phyloP scores from a whole-genome alignment of 2,113 vertebrate species.

The Hippopotamus amphibius region DNA sequence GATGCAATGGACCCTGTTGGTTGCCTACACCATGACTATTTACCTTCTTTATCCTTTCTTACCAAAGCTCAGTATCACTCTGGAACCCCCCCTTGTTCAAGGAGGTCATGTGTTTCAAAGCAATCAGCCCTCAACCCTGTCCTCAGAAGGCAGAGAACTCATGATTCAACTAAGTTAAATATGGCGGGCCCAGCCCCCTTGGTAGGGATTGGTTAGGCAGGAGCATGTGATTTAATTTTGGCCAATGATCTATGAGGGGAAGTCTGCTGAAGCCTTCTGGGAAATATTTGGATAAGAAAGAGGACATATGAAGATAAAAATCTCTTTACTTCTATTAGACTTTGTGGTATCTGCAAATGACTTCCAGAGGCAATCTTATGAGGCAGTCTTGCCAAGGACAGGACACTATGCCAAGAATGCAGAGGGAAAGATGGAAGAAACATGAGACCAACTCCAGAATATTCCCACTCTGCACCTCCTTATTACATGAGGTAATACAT shows the following conservation, averaged over 20 bases:
- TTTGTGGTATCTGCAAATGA: conserved; percentile 44
- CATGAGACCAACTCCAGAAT: neutral
- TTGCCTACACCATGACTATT: conserved; percentile 5
- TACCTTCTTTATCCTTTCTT: conserved; percentile 1
- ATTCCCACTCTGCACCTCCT: neutral
- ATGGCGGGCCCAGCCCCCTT: neutral
- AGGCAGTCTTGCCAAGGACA: neutral
- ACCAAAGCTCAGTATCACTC: neutral
- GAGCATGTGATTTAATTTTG: conserved; percentile 8
- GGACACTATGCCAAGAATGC: neutral
- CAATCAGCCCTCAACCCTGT: neutral
- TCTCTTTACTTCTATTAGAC: conserved; percentile 7
- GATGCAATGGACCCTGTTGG: neutral
- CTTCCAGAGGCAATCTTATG: neutral
- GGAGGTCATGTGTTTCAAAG: neutral
- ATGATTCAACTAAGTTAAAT: neutral
- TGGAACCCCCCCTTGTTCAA: neutral
- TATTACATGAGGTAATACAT: conserved; percentile 43
- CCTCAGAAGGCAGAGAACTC: neutral
- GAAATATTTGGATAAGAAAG: conserved; percentile 34
- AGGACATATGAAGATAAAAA: conserved; percentile 36
- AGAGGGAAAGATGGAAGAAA: conserved; percentile 16
- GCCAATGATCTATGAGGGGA: neutral
- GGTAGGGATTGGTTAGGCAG: neutral
- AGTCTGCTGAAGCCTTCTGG: neutral